Percentiles rank a stretch among this genome's conserved stretches.
phyloP scores from a whole-genome alignment of 2,113 vertebrate genomes.

The Cichladusa arquata region DNA sequence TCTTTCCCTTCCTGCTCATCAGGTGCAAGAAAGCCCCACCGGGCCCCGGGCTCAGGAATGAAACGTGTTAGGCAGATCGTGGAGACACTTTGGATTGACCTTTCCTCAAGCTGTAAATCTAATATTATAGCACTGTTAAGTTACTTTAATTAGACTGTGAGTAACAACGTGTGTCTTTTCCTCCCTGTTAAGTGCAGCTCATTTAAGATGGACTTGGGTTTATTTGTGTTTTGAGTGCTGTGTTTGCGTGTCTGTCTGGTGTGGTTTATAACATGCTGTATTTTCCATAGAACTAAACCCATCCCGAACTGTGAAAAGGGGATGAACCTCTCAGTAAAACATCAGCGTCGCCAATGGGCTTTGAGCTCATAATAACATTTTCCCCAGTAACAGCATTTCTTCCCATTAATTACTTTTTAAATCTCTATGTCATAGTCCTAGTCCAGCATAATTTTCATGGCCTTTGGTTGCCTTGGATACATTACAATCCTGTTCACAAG shows the following conservation, averaged over 20 bases:
- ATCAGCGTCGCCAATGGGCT: background rate
- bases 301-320: background rate
- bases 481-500: background rate
- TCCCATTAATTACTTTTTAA: background rate
- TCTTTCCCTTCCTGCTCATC: fast-evolving
- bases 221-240: background rate
- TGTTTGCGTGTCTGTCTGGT: background rate
- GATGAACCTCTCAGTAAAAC: background rate
- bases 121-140: background rate
- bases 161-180: background rate
- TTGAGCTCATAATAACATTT: background rate
- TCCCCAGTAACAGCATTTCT: background rate
- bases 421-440: background rate
- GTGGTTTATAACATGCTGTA: fast-evolving
- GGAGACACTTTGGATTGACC: background rate
- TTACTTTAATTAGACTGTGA: constrained; percentile 21
- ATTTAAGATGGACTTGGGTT: background rate
- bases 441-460: background rate
- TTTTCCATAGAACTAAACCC: background rate
- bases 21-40: background rate
- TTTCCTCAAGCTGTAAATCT: background rate
- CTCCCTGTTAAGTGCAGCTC: background rate
- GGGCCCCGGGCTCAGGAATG: background rate
- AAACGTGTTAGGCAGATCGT: background rate
- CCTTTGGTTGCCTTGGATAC: background rate